Evolutionary conservation across 2,888 invertebrate species (phyloP), one percentile per base, ranked within the genome.

Genomic region (Yponomeuta sedellus): DNA sequence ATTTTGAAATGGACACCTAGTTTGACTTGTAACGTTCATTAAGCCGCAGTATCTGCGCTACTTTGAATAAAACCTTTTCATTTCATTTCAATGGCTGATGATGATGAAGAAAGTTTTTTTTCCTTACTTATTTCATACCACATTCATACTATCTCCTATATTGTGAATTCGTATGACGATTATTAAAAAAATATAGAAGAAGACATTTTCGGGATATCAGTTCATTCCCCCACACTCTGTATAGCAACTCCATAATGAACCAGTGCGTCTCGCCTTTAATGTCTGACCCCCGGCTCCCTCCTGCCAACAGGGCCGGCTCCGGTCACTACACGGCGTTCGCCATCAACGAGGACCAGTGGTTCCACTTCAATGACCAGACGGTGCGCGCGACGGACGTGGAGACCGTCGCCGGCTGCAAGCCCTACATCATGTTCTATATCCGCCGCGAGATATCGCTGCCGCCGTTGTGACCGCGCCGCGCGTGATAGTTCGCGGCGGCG

Each of bases 301-400:
- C 58, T 58, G 4, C 58, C 58, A 20, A 58, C 87, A 96, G 96
- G 25, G 95, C 95, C 66, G 96, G 95, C 0, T 96, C 95, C 52
- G 97, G 97, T 52, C 96, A 97, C 84, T 97, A 97, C 90, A 96
- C 96, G 67, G 94, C 96, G 69, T 96, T 95, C 85, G 96, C 96
- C 63, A 93, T 94, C 72, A 95, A 95, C 89, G 95, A 95, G 73
- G 94, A 94, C 64, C 94, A 94, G 72, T 97, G 96, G 97, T 95
- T 95, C 87, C 96, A 96, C 84, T 97, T 96, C 92, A 96, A 97
- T 89, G 97, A 97, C 86, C 95, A 96, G 75, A 93, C 94, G 1
- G 96, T 97, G n/a, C 93, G 95, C 56, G 92, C 93, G 25, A 92
- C 94, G 62, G 94, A 94, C 72, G 91, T 92, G 22, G 91, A 92